phyloP scores from a whole-genome alignment of 2,888 invertebrate genomes.

The Terebella lapidaria region DNA sequence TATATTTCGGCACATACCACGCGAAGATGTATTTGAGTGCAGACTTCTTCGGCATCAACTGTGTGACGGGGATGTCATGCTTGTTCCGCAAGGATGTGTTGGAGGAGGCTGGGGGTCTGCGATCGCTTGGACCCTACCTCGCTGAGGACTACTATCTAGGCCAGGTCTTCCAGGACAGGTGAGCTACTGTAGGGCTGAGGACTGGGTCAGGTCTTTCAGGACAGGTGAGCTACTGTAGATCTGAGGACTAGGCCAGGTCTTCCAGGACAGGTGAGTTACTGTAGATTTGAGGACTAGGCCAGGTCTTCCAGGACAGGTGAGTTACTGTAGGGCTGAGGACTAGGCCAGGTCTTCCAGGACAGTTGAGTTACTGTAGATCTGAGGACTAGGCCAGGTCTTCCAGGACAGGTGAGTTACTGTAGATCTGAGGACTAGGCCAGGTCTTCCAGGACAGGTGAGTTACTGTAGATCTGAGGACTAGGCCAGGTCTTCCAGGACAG shows the following conservation, averaged over 20 bases:
- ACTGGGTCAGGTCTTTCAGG: background rate
- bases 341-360: background rate
- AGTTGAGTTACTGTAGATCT: background rate
- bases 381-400: background rate
- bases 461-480: background rate
- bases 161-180: constrained; percentile 71
- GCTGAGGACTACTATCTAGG: constrained; percentile 99
- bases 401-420: background rate
- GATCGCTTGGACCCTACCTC: constrained; percentile 84
- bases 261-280: background rate
- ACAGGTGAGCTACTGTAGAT: background rate
- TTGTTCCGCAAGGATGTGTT: constrained; percentile 82
- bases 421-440: background rate
- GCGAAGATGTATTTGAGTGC: constrained; percentile 91
- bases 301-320: background rate
- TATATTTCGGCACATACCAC: constrained; percentile 95
- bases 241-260: background rate
- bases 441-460: background rate
- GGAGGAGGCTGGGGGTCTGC: constrained; percentile 83
- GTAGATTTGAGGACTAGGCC: background rate
- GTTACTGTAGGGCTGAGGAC: background rate
- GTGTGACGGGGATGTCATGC: constrained; percentile 98
- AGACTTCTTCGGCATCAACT: constrained; percentile 86
- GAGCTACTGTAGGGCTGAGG: constrained; percentile 15
- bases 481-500: background rate